Evolutionary conservation across 2,113 vertebrate species (phyloP), one percentile per base, ranked within the genome.

Genomic region (Callipepla squamata): DNA sequence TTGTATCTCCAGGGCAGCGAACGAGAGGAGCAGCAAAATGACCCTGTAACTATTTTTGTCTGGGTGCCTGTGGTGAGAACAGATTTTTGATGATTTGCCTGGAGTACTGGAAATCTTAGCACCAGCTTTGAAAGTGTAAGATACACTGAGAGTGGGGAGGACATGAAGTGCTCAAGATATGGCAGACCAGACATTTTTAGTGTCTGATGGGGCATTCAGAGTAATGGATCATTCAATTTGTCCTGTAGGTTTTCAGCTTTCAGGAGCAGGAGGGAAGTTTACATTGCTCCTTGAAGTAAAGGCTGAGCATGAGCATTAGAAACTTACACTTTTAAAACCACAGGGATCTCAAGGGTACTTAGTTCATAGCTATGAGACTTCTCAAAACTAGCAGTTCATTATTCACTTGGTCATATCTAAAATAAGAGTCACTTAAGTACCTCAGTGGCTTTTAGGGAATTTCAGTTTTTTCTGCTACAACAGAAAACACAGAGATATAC

Each of bases 1-100:
- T 81, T 87, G 40, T 84, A 51, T 87, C 70, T 89, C 40, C 53
- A 66, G 65, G 84, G 58, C 77, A 92, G 58, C 17, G 73, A 82
- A 76, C 21, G 89, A 40, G 53, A 95, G 58, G 18, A 85, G 58
- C 69, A 80, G 69, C n/a, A 79, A 79, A 89, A 32, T 13, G 74
- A 42, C 45, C n/a, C n/a, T 2, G 1, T 74, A 32, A 62, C 50
- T 62, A 53, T 74, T 95, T 94, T 87, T 83, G 22, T 87, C 76
- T 47, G 40, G 2, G 14, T 90, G 30, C 48, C 62, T 90, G 48
- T 66, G 69, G 58, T 44, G 36, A 61, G 47, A 82, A 70, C 6
- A 85, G 57, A 48, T 66, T 75, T 38, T 68, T 70, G 48, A 61
- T 51, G 13, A 45, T 79, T 79, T 85, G 36, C 70, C 77, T 85